Base-by-base conservation (phyloP, 2,888 invertebrate species). In the Caenorhabditis virilis region DNA sequence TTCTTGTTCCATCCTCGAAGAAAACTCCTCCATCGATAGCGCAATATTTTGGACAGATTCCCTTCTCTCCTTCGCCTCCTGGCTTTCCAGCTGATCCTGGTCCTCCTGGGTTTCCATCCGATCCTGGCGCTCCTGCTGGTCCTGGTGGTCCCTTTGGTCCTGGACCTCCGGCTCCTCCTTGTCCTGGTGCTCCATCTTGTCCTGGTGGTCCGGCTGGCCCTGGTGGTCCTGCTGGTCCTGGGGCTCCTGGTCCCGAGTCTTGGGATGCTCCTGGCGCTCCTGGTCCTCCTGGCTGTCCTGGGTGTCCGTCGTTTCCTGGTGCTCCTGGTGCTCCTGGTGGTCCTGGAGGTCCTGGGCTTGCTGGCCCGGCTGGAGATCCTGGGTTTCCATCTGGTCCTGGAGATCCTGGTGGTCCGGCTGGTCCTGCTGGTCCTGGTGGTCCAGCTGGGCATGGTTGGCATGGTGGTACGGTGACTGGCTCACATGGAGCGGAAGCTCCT, bases 21-120 rank as follows among this genome's bases (percentile, higher is more conserved):
- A 74, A 74, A 57, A 74, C 72, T 57, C 74, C 74, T 52, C 74
- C 74, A 45, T 74, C 74, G 60, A 69, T 65, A 51, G 77, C 69
- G 62, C 77, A 77, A 33, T 64, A 64, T 38, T 66, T 70, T 30
- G 74, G 74, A 54, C 74, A 74, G 54, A 72, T 69, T 51, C 74
- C 74, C 48, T 69, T 70, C 58, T 74, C 70, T 50, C 74, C 74
- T 25, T 46, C 46, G 26, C 52, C 57, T 56, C 71, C 71, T 22
- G 69, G 50, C 20, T 67, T 64, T 59, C 74, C 71, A 36, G 66
- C 67, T 11, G 39, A 51, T 45, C 72, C 71, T 25, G 69, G 60
- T 16, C 33, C 18, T 53, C 61, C 61, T 26, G 60, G 62, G 38
- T 55, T 56, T 54, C 63, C 54, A 39, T 57, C 69, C 23, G 47